Base-by-base conservation (phyloP, 2,113 vertebrate genomes). In the Prionailurus viverrinus region DNA sequence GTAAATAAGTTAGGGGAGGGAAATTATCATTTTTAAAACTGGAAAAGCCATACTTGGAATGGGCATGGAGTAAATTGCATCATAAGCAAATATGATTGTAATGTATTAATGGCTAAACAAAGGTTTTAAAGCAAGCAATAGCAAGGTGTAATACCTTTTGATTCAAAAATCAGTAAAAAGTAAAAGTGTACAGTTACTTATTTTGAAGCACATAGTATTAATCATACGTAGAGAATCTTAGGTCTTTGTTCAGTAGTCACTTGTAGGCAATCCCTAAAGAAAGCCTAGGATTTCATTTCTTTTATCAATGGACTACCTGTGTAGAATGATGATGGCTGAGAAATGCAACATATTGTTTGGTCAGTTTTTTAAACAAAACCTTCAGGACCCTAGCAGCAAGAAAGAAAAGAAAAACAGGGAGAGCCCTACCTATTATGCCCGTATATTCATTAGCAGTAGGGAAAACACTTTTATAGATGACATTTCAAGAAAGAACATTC, bases 341-440 rank as follows among this genome's bases (percentile, higher is more conserved):
- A 55, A 73, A 84, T 45, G 23, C 48, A 82, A 5, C 14, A 16
- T 61, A 33, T 71, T 61, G 16, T 73, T 81, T 80, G 45, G n/a
- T 91, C 69, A 88, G 45, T 91, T 83, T 93, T 94, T 36, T 65
- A 55, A 92, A 82, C 5, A 41, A 85, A 94, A 96, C 4, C 66
- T 71, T 93, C 19, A 81, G 83, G 31, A 85, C 19, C 19, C 21
- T 21, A 82, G 25, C 39, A 78, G 69, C 53, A 87, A 91, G 53
- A 84, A 53, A 36, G 39, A 83, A 18, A 94, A 69, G 36, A 76
- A 13, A 58, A 85, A 33, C 0, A 16, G 29, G 48, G 23, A 4
- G 11, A 58, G 7, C 39, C 51, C 78, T 31, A 12, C 11, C 81
- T 76, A 65, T 10, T 33, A 74, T 51, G n/a, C 29, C 41, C 0